A percentile compares a stretch with the other conserved stretches of the same genome.
Evolutionary conservation across 2,113 vertebrate genomes (phyloP).

Genomic region (Pampusana beccarii): DNA sequence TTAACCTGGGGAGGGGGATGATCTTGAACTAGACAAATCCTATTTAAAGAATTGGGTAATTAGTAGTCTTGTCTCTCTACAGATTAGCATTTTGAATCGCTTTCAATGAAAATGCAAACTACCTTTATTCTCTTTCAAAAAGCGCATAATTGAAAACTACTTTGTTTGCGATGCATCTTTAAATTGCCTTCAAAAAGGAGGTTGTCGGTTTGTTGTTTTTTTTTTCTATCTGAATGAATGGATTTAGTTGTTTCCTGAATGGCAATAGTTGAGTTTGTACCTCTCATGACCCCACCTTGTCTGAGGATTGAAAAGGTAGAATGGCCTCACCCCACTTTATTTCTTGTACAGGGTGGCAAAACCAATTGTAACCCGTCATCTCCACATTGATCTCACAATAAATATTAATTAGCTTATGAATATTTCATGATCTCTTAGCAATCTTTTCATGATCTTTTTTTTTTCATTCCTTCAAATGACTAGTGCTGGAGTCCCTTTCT

Average conservation of each 20-base stretch:
- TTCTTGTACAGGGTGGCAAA: neutral
- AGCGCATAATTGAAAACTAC: neutral
- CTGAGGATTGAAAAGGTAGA: neutral
- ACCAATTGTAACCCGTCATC: neutral
- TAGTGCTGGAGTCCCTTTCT: neutral
- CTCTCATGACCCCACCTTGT: neutral
- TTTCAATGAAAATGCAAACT: slow-evolving; percentile 14
- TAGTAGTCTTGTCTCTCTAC: neutral
- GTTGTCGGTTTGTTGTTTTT: neutral
- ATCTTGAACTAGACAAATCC: neutral
- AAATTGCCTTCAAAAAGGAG: neutral
- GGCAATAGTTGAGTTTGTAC: neutral
- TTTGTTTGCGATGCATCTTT: neutral
- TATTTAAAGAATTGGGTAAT: neutral
- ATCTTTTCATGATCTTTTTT: neutral
- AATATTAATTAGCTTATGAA: neutral
- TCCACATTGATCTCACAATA: neutral
- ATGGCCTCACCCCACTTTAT: neutral
- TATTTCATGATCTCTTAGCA: neutral
- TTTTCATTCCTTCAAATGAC: neutral
- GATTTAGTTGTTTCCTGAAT: neutral
- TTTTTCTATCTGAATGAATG: neutral
- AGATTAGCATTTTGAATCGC: neutral
- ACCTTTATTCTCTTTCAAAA: neutral
- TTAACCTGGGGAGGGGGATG: neutral